These are phyloP conservation scores for Ara ararauna DNA, from an alignment of 2,797 vertebrate species.

Conservation along the genomic window DNA sequence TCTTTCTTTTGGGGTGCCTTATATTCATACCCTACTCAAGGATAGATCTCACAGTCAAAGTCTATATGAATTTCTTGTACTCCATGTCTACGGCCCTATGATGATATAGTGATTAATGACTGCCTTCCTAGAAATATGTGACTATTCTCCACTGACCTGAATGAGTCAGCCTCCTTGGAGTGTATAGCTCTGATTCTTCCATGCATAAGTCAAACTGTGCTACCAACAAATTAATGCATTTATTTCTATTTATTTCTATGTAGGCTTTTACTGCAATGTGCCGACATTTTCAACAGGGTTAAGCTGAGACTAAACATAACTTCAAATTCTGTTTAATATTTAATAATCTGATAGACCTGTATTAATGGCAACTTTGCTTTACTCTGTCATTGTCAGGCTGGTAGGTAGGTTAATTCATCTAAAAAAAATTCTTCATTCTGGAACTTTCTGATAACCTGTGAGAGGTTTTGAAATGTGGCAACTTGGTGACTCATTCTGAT, in stretches of 20 bases:
- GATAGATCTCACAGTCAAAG: neutral
- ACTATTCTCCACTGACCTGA: neutral
- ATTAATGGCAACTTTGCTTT: neutral
- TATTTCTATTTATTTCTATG: neutral
- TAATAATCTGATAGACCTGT: neutral
- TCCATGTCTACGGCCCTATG: neutral
- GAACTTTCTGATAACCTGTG: neutral
- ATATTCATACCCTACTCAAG: neutral
- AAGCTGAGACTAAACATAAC: neutral
- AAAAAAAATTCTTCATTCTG: neutral
- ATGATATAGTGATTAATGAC: neutral
- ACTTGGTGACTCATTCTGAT: neutral
- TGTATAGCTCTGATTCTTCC: neutral
- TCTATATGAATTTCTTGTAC: neutral
- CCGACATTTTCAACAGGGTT: neutral
- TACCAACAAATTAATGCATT: neutral
- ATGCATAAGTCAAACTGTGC: neutral
- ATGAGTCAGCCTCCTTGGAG: neutral
- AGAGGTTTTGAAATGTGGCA: neutral
- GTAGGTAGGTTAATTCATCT: neutral
- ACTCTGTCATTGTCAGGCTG: neutral
- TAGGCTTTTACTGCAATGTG: neutral
- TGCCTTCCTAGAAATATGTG: neutral
- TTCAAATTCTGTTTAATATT: neutral
- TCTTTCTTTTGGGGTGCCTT: neutral